These are phyloP conservation scores for Pristionchus mayeri DNA, from an alignment of 2,888 invertebrate genomes.

Conservation along the genomic window DNA sequence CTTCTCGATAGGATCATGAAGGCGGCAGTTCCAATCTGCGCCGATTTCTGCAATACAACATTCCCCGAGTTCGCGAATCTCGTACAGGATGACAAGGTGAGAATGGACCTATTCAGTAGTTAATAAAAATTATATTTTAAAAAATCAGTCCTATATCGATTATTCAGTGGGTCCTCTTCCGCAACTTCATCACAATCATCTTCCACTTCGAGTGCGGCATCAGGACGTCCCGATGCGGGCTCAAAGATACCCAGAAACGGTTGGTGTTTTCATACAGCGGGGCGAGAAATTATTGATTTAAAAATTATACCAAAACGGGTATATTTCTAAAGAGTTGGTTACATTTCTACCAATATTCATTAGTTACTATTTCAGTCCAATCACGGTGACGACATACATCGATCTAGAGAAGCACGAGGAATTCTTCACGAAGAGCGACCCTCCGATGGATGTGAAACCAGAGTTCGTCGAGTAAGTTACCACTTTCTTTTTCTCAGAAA, in stretches of 20 bases:
- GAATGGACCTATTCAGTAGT: not conserved
- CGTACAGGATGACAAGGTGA: slow-evolving; percentile 55
- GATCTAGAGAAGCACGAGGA: slow-evolving; percentile 49
- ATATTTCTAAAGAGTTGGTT: no score
- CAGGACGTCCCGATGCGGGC: slow-evolving; percentile 47
- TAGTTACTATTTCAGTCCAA: not conserved
- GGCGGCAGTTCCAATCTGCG: slow-evolving; percentile 42
- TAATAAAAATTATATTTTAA: no score
- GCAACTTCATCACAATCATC: slow-evolving; percentile 53
- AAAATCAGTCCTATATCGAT: no score
- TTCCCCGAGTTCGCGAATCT: slow-evolving; percentile 53
- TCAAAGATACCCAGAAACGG: slow-evolving; percentile 33
- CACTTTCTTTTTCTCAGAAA: no score
- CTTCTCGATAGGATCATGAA: slow-evolving; percentile 45
- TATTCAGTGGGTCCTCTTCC: slow-evolving; percentile 54
- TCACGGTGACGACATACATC: slow-evolving; percentile 53
- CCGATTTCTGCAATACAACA: slow-evolving; percentile 52
- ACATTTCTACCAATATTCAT: no score
- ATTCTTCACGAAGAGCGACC: slow-evolving; percentile 49
- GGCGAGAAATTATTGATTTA: no score
- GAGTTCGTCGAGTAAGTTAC: slow-evolving; percentile 31
- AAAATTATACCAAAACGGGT: no score
- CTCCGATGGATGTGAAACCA: slow-evolving; percentile 10
- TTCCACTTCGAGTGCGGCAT: slow-evolving; percentile 53
- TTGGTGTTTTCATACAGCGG: not conserved